Base-by-base conservation (phyloP, 2,888 invertebrate genomes). In the Amblyteles armatorius region DNA sequence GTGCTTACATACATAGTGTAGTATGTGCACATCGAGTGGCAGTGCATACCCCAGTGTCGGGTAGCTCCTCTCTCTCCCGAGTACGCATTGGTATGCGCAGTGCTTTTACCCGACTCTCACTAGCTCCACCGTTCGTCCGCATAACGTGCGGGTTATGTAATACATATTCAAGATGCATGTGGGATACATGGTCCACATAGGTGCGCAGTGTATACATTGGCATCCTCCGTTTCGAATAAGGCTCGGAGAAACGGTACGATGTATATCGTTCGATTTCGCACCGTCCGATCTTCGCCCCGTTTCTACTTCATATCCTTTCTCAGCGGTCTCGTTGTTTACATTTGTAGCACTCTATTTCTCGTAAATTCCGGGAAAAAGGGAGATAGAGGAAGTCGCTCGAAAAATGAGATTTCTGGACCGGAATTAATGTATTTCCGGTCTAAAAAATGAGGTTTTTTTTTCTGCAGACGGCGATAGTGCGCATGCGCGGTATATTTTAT, bases 91-190 rank as follows among this genome's bases (percentile, higher is more conserved):
- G 19, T 19, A 50, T 63, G 6, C 11, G 50, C 22, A 33, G 16
- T 50, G 63, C 65, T 76, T 76, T 76, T 76, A 36, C 65, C 74
- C n/a, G 19, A 60, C 36, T 50, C 74, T 76, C 50, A 33, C 63
- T 6, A 29, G 63, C 50, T 33, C 50, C 22, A 16, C 40, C 19
- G 29, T 29, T 65, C n/a, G 19, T 73, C 57, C 26, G 22, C 44
- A 19, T 33, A 76, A 33, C 33, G 19, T 6, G 29, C 16, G 13
- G 22, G 33, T 63, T 63, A 63, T 63, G 63, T 33, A 33, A 16
- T 60, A 44, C 26, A 60, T 57, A 36, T 33, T 63, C 63, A 16
- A 33, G 63, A 19, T 52, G 44, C 48, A 68, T 11, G 22, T 68
- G 44, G 55, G 6, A 57, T 22, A 22, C 13, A 36, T 13, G 19